A percentile compares a stretch with the other conserved stretches of the same genome.
Conservation (phyloP, 1,140 invertebrate genomes). For the Drosophila biarmipes region DNA sequence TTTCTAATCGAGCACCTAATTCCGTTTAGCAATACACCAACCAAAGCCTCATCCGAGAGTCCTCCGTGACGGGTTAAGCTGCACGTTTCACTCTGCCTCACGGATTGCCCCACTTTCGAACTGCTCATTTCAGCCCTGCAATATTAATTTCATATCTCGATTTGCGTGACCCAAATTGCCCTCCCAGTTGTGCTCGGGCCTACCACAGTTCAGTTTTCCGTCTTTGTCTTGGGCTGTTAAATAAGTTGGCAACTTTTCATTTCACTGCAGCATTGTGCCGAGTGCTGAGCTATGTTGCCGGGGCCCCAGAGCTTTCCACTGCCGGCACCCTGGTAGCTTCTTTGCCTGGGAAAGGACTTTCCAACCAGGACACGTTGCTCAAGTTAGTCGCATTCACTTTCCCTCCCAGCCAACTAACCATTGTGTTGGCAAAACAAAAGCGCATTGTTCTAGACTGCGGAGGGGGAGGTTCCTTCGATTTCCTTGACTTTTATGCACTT, state of each 20-base stretch:
- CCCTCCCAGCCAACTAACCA: conserved; percentile 18
- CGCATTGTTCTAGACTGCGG: conserved; percentile 68
- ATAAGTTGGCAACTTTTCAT: conserved; percentile 73
- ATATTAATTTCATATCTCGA: conserved; percentile 60
- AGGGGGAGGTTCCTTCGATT: conserved; percentile 67
- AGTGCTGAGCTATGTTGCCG: conserved; percentile 36
- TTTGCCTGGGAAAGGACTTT: conserved; percentile 18
- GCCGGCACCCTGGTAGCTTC: conserved; percentile 40
- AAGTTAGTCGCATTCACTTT: conserved; percentile 63
- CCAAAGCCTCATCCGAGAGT: background rate
- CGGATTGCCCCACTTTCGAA: conserved; percentile 14
- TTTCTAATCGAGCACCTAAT: too few relatives aligned
- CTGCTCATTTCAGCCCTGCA: conserved; percentile 37
- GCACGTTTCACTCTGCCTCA: background rate
- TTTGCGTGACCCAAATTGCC: conserved; percentile 67
- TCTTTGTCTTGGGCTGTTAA: conserved; percentile 55
- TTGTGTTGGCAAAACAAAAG: conserved; percentile 76
- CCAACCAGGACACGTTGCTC: conserved; percentile 56
- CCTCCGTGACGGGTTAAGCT: background rate
- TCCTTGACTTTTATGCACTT: conserved; percentile 82
- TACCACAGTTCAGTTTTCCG: conserved; percentile 50
- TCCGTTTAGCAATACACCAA: too few relatives aligned
- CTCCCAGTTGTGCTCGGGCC: conserved; percentile 17
- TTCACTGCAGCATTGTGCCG: conserved; percentile 64
- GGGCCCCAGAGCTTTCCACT: conserved; percentile 28